Percentiles rank a stretch among this genome's conserved stretches.
phyloP scores from a whole-genome alignment of 2,888 invertebrate species.

The Scaptomyza reducta region DNA sequence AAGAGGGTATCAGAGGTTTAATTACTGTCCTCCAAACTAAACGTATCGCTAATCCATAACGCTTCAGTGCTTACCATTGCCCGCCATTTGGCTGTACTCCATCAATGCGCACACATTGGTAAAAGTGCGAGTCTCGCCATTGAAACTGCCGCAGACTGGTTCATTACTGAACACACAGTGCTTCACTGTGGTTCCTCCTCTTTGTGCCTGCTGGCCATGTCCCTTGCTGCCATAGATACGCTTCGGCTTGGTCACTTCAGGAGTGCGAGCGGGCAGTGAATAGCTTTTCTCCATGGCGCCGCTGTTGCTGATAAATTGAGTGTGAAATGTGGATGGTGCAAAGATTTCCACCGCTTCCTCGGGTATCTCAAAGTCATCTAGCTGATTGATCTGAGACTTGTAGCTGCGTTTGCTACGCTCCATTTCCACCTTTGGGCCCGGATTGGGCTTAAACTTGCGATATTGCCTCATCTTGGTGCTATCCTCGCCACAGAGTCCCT shows the following conservation, averaged over 20 bases:
- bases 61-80: conserved; percentile 55
- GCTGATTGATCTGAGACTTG: conserved; percentile 24
- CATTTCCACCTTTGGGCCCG: conserved; percentile 46
- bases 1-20: neutral
- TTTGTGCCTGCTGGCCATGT: neutral
- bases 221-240: conserved; percentile 12
- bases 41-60: conserved; percentile 10
- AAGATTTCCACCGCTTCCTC: conserved; percentile 67
- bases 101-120: conserved; percentile 70
- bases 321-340: conserved; percentile 69
- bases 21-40: conserved; percentile 14
- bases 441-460: conserved; percentile 48
- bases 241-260: conserved; percentile 14
- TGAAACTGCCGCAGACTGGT: conserved; percentile 67
- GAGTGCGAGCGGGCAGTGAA: conserved; percentile 59
- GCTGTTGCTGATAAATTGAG: conserved; percentile 63
- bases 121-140: conserved; percentile 64
- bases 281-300: conserved; percentile 68
- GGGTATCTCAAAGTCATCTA: conserved; percentile 54
- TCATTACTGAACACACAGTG: conserved; percentile 67
- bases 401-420: conserved; percentile 64
- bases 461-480: conserved; percentile 65
- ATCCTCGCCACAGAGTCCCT: conserved; percentile 78
- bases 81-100: conserved; percentile 58
- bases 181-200: neutral